Base-by-base conservation (phyloP, 2,797 vertebrate genomes). In the Aplochiton taeniatus region DNA sequence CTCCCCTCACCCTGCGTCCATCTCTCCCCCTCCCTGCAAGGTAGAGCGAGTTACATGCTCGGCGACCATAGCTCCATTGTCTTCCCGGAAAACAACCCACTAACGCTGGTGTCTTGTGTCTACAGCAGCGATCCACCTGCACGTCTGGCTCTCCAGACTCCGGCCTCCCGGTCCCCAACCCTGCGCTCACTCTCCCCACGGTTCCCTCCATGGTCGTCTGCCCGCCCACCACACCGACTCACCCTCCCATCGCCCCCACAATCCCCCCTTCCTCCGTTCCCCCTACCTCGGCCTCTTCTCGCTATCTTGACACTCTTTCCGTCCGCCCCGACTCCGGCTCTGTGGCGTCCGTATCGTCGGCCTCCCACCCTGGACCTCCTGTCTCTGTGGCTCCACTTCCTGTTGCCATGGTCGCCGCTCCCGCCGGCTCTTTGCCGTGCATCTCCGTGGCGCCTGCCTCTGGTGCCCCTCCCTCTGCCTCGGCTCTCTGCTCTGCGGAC, bases 21-120 rank as follows among this genome's bases (percentile, higher is more conserved):
- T 90, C 58, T 84, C 88, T 47, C 86, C 91, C 62, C 87, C 90
- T 57, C 90, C 88, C 0, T 84, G 80, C 86, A 92, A 93, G 91
- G 93, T 94, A 80, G 14, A 44, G 14, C n/a, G 57, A 43, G 51
- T 5, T 9, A 31, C 48, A 12, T 31, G 11, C 14, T 0, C 50
- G 13, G 4, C 58, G 16, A 6, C 45, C 14, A 9, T 10, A 13
- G 45, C 11, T 11, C 16, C 65, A 59, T 41, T 42, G 31, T 31
- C 2, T 31, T 31, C 31, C 31, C 6, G 31, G 6, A 31, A 6
- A 31, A 3, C 2, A 6, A 31, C 31, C 31, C 6, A 31, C 31
- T 6, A 31, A 31, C 31, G 31, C 2, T 31, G 31, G 31, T 53
- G 13, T 56, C 65, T 64, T 74, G 63, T 20, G 80, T 65, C 72